Percentiles rank a stretch among this genome's conserved stretches.
Conservation (phyloP, 2,113 vertebrate genomes). For the Mustela lutreola region DNA sequence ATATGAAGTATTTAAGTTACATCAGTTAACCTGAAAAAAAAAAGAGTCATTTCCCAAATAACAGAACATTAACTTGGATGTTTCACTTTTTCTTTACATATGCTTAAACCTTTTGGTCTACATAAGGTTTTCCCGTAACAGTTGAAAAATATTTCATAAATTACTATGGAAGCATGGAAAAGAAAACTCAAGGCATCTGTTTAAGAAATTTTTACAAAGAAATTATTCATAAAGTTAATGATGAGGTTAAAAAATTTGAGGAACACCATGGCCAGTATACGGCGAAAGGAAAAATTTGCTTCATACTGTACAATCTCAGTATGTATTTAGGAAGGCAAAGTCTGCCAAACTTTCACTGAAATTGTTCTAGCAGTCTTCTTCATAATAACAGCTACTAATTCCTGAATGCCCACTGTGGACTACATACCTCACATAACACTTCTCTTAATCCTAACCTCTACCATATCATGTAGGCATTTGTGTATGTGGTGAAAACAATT, state of each 20-base stretch:
- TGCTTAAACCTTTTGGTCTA: conserved; percentile 46
- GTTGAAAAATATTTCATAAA: conserved; percentile 73
- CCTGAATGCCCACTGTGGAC: not conserved
- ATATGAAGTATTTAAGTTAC: conserved; percentile 60
- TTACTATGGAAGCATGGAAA: conserved; percentile 74
- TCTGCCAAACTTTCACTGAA: not conserved
- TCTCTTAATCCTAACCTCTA: conserved; percentile 24
- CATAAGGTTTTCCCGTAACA: conserved; percentile 63
- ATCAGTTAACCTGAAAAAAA: conserved; percentile 43
- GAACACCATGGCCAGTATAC: not conserved
- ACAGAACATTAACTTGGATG: conserved; percentile 30
- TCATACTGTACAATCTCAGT: not conserved
- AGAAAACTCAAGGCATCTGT: conserved; percentile 60
- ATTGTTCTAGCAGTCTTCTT: not conserved
- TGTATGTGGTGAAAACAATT: not conserved
- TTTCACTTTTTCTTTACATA: not conserved
- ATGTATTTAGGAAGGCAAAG: not conserved
- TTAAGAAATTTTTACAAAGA: conserved; percentile 71
- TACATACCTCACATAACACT: not conserved
- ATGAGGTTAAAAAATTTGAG: not conserved
- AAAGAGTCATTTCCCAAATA: conserved; percentile 60
- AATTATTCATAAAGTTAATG: conserved; percentile 72
- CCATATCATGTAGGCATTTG: not conserved
- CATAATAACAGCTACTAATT: not conserved
- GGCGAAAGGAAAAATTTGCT: conserved; percentile 54